These are phyloP conservation scores for Carassius auratus DNA, from an alignment of 2,113 vertebrate species.

Conservation along the genomic window DNA sequence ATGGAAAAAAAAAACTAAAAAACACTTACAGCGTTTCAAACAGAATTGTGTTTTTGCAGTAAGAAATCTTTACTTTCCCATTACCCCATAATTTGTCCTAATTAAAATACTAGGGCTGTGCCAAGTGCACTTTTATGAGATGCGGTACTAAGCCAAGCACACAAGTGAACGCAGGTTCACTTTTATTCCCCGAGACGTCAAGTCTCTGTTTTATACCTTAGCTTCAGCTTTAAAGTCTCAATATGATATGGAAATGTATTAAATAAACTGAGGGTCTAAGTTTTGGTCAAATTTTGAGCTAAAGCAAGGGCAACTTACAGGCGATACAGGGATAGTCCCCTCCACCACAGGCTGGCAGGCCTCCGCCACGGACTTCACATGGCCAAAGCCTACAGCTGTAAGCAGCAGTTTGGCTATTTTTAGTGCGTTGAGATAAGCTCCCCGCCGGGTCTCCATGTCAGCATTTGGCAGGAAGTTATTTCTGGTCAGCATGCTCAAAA, in stretches of 20 bases:
- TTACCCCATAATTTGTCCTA: background rate
- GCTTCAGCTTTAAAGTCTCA: too few species aligned
- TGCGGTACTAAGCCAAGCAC: background rate
- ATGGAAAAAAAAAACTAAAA: background rate
- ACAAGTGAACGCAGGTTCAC: background rate
- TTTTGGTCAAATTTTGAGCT: background rate
- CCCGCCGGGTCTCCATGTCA: slow-evolving; percentile 97
- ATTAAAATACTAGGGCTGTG: background rate
- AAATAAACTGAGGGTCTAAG: background rate
- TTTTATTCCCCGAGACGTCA: background rate
- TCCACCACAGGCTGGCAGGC: slow-evolving; percentile 95
- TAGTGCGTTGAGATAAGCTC: slow-evolving; percentile 96
- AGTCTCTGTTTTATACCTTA: too few species aligned
- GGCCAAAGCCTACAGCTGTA: slow-evolving; percentile 96
- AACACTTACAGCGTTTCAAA: background rate
- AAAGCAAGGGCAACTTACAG: slow-evolving; percentile 75
- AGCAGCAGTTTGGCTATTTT: slow-evolving; percentile 97
- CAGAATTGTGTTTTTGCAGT: background rate
- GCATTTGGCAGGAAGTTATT: slow-evolving; percentile 83
- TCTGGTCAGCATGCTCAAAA: slow-evolving; percentile 96
- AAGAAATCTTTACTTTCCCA: background rate
- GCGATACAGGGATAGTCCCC: slow-evolving; percentile 89
- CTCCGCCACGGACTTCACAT: slow-evolving; percentile 95
- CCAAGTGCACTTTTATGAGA: background rate
- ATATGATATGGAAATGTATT: too few species aligned